These are phyloP conservation scores for Chrysocyon brachyurus DNA, from an alignment of 2,797 vertebrate species.

Conservation along the genomic window DNA sequence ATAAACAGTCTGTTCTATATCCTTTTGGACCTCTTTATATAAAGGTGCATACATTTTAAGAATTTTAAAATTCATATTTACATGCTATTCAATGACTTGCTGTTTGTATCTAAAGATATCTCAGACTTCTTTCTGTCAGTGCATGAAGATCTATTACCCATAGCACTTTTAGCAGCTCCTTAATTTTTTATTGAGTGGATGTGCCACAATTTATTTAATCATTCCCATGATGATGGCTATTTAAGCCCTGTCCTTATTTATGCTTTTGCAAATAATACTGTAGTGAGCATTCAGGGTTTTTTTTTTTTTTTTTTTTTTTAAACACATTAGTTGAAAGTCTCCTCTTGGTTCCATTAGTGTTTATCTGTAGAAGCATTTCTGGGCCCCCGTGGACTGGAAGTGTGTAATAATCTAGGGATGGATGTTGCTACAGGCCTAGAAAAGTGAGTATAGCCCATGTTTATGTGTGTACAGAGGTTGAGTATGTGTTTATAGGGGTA, in stretches of 20 bases:
- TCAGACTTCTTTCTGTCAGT: background rate
- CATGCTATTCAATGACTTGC: background rate
- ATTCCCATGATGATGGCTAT: background rate
- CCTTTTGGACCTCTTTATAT: background rate
- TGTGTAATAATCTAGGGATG: background rate
- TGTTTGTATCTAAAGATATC: slow-evolving; percentile 31
- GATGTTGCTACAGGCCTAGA: background rate
- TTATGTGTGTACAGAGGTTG: background rate
- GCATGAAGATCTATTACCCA: background rate
- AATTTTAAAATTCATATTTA: background rate
- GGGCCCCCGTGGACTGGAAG: background rate
- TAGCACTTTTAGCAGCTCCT: slow-evolving; percentile 56
- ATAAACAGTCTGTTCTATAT: background rate
- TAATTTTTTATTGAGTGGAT: background rate
- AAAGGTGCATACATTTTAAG: slow-evolving; percentile 46
- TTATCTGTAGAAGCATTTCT: background rate
- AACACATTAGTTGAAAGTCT: background rate
- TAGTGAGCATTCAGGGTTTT: background rate
- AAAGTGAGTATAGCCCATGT: background rate
- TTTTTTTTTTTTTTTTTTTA: background rate
- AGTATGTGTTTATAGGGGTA: background rate
- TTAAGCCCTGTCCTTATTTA: background rate
- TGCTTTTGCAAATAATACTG: background rate
- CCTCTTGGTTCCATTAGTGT: background rate
- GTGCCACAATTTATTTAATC: background rate